Evolutionary conservation across 2,888 invertebrate species (phyloP), one percentile per base, ranked within the genome.

Genomic region (Aphrophora alni): DNA sequence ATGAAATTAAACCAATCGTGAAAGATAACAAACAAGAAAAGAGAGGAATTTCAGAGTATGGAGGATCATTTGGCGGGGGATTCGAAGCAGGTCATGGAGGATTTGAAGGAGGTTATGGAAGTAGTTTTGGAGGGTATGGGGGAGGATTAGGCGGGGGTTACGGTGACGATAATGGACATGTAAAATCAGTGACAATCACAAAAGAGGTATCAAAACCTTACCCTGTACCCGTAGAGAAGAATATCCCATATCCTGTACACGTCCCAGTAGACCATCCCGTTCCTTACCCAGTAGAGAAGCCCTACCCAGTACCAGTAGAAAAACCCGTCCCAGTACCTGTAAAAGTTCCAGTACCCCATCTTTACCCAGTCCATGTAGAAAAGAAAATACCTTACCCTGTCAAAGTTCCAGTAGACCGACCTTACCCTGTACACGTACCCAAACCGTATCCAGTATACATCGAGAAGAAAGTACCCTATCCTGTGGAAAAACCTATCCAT

Each of bases 371-470:
- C 3, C 79, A 81, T 10, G 91, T 92, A 1, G 83, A 84, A 71
- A 83, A 82, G 79, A 79, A 81, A 33, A 82, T 85, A 27, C 94
- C 92, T 51, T 91, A 92, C 87, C 82, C 81, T 85, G 93, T 95
- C 24, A 93, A 93, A 89, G n/a, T n/a, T n/a, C n/a, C n/a, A n/a
- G n/a, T n/a, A n/a, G n/a, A n/a, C n/a, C n/a, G n/a, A n/a, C 86
- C 85, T 12, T 80, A 82, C 14, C 84, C 84, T 17, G 93, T 95
- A 5, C 92, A 94, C 84, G 92, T 95, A 59, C 93, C 95, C 38
- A 93, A 93, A 83, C 94, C 95, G 8, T 93, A 93, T 87, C 95
- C 95, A 93, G 91, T 93, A 0, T 92, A 90, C 74, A 92, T 95
- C 0, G 93, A 93, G 85, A 94, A 94, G 87, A 93, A 91, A 81